Conservation (phyloP, 2,113 vertebrate genomes). For the Noctilio leporinus region DNA sequence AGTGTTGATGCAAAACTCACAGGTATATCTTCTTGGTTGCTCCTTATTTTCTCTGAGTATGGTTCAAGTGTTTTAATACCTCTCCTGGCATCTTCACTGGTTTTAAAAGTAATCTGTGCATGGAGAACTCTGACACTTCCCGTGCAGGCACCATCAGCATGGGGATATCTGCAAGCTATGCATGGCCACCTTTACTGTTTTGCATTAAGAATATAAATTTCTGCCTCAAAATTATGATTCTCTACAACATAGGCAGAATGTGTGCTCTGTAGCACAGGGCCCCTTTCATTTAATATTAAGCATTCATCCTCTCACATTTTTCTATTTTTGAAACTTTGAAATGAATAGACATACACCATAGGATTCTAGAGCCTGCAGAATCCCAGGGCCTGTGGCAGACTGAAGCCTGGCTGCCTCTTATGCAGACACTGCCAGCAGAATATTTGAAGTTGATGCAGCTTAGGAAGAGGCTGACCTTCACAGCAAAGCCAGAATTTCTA, state of each 20-base stretch:
- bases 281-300: conserved; percentile 70
- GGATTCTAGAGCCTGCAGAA: conserved; percentile 62
- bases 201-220: conserved; percentile 68
- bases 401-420: conserved; percentile 57
- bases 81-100: conserved; percentile 15
- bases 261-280: conserved; percentile 51
- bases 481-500: conserved; percentile 63
- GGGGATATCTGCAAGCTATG: conserved; percentile 56
- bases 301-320: conserved; percentile 69
- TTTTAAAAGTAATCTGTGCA: conserved; percentile 40
- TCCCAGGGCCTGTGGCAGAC: conserved; percentile 54
- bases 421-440: conserved; percentile 62
- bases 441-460: conserved; percentile 69
- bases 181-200: conserved; percentile 70
- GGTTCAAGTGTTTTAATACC: conserved; percentile 51
- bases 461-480: conserved; percentile 68
- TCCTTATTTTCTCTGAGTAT: conserved; percentile 35
- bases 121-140: conserved; percentile 58
- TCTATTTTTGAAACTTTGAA: conserved; percentile 73
- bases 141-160: neutral
- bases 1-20: conserved; percentile 44
- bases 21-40: neutral
- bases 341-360: conserved; percentile 68
- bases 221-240: conserved; percentile 55
- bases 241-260: neutral